Percentiles rank a stretch among this genome's conserved stretches.
phyloP scores from a whole-genome alignment of 2,888 invertebrate genomes.

The Bombylius major region DNA sequence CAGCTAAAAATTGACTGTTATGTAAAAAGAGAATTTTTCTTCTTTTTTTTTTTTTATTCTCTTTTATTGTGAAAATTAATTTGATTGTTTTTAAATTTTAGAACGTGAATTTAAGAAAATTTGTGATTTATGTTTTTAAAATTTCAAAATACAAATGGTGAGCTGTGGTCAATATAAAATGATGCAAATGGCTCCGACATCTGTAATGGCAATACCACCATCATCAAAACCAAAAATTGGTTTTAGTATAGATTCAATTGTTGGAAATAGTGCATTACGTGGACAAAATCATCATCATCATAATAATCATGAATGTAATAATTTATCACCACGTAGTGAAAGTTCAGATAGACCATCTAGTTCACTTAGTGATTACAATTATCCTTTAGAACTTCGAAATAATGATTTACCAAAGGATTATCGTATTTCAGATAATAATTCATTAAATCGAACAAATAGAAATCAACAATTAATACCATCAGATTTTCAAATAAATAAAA shows the following conservation, averaged over 20 bases:
- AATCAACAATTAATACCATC: neutral
- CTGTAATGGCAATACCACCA: slow-evolving; percentile 63
- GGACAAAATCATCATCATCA: slow-evolving; percentile 20
- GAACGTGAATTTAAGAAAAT: neutral
- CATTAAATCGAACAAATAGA: neutral
- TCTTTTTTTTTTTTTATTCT: too few species aligned
- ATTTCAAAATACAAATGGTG: slow-evolving; percentile 26
- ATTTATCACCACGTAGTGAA: slow-evolving; percentile 13
- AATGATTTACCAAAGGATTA: slow-evolving; percentile 2
- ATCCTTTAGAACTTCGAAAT: slow-evolving; percentile 23
- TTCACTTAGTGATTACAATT: slow-evolving; percentile 14
- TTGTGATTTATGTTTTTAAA: neutral
- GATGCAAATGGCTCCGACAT: slow-evolving; percentile 91
- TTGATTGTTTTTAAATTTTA: neutral
- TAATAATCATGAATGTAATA: neutral
- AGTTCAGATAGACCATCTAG: slow-evolving; percentile 12
- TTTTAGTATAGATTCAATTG: slow-evolving; percentile 90
- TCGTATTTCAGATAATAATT: neutral
- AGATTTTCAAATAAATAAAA: slow-evolving; percentile 2
- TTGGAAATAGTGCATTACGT: slow-evolving; percentile 41
- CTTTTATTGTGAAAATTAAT: neutral
- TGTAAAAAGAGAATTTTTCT: neutral
- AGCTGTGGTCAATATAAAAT: slow-evolving; percentile 43
- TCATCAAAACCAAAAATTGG: slow-evolving; percentile 80
- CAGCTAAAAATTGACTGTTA: slow-evolving; percentile 1